Evolutionary conservation across 1,140 invertebrate species (phyloP).

Genomic region (Monochamus saltuarius): DNA sequence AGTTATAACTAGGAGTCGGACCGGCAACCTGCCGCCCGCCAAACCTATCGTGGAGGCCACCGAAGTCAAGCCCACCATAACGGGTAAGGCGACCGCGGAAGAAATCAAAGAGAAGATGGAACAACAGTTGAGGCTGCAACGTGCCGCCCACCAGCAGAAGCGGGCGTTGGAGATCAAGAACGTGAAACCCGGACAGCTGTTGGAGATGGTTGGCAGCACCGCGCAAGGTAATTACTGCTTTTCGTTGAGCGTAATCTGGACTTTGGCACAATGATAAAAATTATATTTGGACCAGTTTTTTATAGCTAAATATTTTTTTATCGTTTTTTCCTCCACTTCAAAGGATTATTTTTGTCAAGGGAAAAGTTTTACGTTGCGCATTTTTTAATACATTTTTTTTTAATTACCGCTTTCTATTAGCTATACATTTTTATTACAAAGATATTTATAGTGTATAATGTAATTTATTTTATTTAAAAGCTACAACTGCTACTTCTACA

Average conservation of each 20-base stretch:
- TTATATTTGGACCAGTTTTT: too few relatives aligned
- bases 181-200: constrained; percentile 50
- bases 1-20: constrained; percentile 73
- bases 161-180: constrained; percentile 65
- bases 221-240: constrained; percentile 50
- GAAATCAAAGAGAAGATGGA: constrained; percentile 92
- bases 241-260: too few relatives aligned
- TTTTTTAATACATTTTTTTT: too few relatives aligned
- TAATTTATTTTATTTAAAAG: constrained; percentile 41
- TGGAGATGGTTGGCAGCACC: constrained; percentile 60
- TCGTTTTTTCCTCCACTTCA: too few relatives aligned
- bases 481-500: constrained; percentile 40
- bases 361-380: too few relatives aligned
- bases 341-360: too few relatives aligned
- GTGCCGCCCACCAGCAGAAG: constrained; percentile 85
- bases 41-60: constrained; percentile 46
- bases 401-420: too few relatives aligned
- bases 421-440: too few relatives aligned
- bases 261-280: too few relatives aligned
- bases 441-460: neutral
- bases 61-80: constrained; percentile 47
- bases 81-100: constrained; percentile 66
- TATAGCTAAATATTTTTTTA: too few relatives aligned
- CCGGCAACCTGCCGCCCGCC: constrained; percentile 64
- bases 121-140: constrained; percentile 80